These are phyloP conservation scores for Onychostruthus taczanowskii DNA, from an alignment of 2,113 vertebrate genomes.

Conservation along the genomic window DNA sequence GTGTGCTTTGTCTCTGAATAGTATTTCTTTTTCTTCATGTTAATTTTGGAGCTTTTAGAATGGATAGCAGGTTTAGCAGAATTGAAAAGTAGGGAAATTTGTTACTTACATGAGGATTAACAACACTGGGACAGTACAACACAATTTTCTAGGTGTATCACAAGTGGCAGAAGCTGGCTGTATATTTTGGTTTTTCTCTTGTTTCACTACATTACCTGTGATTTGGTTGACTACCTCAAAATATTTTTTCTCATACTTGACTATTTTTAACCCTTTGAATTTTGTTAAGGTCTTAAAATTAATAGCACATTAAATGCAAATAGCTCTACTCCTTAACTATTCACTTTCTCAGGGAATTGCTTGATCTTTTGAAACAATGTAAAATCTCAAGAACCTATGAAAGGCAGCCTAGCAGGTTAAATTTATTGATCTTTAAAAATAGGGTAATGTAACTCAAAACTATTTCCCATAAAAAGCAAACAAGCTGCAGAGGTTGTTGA, in stretches of 20 bases:
- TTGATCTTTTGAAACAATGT: not conserved
- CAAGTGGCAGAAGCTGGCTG: not conserved
- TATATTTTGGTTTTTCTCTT: not conserved
- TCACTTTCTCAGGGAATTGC: not conserved
- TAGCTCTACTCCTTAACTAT: not conserved
- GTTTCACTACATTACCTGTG: not conserved
- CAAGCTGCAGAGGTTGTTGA: not conserved
- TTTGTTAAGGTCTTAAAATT: not conserved
- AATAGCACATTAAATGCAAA: not conserved
- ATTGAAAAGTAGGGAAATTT: not conserved
- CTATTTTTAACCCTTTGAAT: not conserved
- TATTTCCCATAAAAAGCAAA: conserved; percentile 1
- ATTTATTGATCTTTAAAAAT: not conserved
- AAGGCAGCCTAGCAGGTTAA: not conserved
- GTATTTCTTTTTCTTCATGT: not conserved
- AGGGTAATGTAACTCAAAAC: not conserved
- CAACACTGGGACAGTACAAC: not conserved
- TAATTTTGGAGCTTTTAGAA: not conserved
- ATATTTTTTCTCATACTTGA: not conserved
- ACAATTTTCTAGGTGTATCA: not conserved
- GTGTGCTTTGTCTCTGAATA: conserved; percentile 10
- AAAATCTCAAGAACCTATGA: not conserved
- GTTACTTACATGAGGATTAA: not conserved
- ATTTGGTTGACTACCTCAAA: not conserved
- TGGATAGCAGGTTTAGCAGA: not conserved